Evolutionary conservation across 2,113 vertebrate genomes (phyloP), one percentile per base, ranked within the genome.

Genomic region (Rhegmatorhina hoffmannsi): DNA sequence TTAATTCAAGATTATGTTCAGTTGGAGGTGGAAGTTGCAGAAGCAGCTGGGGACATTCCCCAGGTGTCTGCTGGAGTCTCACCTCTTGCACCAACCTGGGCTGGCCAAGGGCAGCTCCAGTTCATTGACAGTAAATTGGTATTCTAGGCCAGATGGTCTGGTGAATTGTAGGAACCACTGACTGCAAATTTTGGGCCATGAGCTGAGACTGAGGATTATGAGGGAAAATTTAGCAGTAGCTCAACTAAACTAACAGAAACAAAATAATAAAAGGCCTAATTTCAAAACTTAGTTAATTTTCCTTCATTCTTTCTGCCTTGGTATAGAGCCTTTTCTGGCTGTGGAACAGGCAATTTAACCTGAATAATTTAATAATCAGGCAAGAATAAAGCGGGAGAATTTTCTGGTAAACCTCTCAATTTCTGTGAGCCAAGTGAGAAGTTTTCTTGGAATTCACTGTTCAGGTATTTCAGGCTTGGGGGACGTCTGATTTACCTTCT

Each of bases 151-250:
- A 33, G 28, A 31, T 0, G 17, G 28, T 25, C 7, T 60, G 17
- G 36, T 26, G 34, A 76, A 33, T 29, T 38, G 28, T 1, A 33
- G 80, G 13, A 86, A 19, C 15, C 16, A 2, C 9, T 44, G 66
- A 21, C n/a, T 26, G 26, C 58, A 52, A 3, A 68, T 34, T 50
- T 43, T 50, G 58, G 44, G 47, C 49, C 3, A 0, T 24, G 40
- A 86, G 34, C 67, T 47, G 53, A 34, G 28, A 20, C 5, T 26
- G 44, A 79, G 60, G 36, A 11, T 77, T 80, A 2, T 40, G 14
- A 17, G 58, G 26, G 15, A 23, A 60, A 73, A 7, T 0, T 0
- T 8, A 60, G 44, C 16, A 66, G 66, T 49, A 40, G 8, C 31
- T 87, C 13, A 58, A 50, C 6, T 62, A n/a, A 74, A n/a, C 13